These are phyloP conservation scores for Phortica variegata DNA, from an alignment of 1,140 invertebrate species.

Conservation along the genomic window DNA sequence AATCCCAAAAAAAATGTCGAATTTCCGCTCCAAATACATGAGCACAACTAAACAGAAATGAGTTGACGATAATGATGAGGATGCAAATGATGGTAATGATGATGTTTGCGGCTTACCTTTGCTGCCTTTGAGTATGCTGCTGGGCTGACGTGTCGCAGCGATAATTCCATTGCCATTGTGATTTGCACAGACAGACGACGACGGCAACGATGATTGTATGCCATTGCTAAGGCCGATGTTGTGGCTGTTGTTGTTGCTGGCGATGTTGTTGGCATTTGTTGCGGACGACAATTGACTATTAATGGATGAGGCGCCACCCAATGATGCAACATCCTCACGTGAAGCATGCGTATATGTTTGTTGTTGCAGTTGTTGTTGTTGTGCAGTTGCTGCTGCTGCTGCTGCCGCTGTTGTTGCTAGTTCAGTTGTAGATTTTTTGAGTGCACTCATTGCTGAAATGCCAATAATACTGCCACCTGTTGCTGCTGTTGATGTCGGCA, in stretches of 20 bases:
- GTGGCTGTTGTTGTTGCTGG: conserved; percentile 17
- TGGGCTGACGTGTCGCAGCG: conserved; percentile 19
- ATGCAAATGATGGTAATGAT: no score
- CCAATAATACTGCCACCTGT: conserved; percentile 23
- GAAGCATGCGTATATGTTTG: conserved; percentile 29
- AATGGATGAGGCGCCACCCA: conserved; percentile 35
- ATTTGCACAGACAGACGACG: no score
- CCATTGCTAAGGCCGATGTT: conserved; percentile 14
- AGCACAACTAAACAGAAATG: no score
- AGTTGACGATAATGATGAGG: no score
- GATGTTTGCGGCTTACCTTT: conserved; percentile 30
- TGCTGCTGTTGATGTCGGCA: conserved; percentile 1
- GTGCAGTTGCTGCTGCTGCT: conserved; percentile 21
- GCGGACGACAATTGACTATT: conserved; percentile 35
- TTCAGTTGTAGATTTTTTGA: conserved; percentile 15
- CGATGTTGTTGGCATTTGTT: conserved; percentile 17
- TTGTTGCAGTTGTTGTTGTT: conserved; percentile 21
- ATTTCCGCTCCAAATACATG: no score
- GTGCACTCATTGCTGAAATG: conserved; percentile 4
- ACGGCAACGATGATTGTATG: no score
- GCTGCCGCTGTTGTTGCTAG: conserved; percentile 24
- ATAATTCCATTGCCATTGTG: background rate
- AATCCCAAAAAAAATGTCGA: no score
- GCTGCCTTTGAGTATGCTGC: conserved; percentile 43
- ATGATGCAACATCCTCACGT: conserved; percentile 42